Base-by-base conservation (phyloP, 2,888 invertebrate species). In the Carpatolechia fugitivella region DNA sequence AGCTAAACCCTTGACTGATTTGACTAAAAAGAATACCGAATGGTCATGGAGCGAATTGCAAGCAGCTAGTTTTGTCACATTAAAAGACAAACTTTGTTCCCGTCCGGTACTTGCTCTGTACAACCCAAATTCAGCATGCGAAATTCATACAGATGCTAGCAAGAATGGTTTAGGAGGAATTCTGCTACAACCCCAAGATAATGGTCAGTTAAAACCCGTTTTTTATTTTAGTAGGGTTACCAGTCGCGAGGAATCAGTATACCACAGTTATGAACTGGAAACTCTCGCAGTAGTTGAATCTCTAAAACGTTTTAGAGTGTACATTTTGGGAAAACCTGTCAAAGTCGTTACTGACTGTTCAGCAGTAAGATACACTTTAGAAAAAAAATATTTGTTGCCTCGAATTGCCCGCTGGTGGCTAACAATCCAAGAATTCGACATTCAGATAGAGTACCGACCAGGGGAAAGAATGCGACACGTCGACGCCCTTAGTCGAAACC, bases 201-300 rank as follows among this genome's bases (percentile, higher is more conserved):
- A 65, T 8, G 10, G 44, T 7, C 11, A 36, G 0, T 35, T 63
- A 5, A 44, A 46, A 11, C 74, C 76, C 0, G 66, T 78, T 0
- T 29, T 55, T 1, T 71, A 64, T 46, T 77, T 63, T 55, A 78
- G 74, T 56, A 46, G 65, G 8, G 65, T 65, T 1, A 70, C 70
- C 0, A 60, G 58, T 24, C 35, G 24, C 1, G 66, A 66, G n/a
- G 71, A 72, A 69, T 44, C 52, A 1, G 33, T 59, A 0, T 75
- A 67, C 51, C 67, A 66, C 68, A 78, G 58, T 64, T 80, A 77
- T 54, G 76, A 80, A 40, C 59, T 79, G 0, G 61, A 79, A 55
- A 74, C 74, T 0, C 55, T 78, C 1, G 74, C 74, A 0, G 71
- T 75, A 40, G 65, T 67, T 3, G 65, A 66, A 59, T 66, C 70